Conservation (phyloP, 1,140 invertebrate species). For the Eriocheir sinensis region DNA sequence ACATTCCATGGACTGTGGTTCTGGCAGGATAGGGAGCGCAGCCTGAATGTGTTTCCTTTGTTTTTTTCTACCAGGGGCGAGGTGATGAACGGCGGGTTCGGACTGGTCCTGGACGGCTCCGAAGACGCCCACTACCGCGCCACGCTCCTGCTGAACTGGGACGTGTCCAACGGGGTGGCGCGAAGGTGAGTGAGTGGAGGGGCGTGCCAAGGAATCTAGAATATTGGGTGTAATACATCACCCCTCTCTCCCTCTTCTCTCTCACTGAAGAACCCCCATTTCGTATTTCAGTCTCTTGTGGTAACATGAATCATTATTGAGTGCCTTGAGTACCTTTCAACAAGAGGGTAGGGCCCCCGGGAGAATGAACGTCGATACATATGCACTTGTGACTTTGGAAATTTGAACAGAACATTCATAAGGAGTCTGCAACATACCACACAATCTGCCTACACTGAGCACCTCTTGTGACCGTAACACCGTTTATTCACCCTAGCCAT, state of each 20-base stretch:
- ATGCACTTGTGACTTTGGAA: no score
- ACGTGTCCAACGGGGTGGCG: conserved; percentile 87
- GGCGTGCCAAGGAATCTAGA: not conserved
- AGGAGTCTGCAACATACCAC: no score
- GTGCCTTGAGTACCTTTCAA: no score
- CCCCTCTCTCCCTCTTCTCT: not conserved
- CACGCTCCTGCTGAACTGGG: conserved; percentile 85
- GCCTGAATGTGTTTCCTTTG: no score
- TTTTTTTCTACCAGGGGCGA: conserved; percentile 84
- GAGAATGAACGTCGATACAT: no score
- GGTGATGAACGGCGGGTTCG: conserved; percentile 88
- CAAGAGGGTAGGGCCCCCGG: no score
- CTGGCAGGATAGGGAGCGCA: not conserved
- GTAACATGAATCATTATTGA: no score
- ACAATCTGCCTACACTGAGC: no score
- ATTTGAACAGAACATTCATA: no score
- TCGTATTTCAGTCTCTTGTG: not conserved
- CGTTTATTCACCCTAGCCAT: no score
- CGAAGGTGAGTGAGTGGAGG: conserved; percentile 79
- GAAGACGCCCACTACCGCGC: conserved; percentile 83
- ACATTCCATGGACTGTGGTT: no score
- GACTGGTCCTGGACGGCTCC: conserved; percentile 86
- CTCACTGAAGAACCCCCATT: not conserved
- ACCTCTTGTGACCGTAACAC: no score
- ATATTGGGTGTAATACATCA: not conserved